Evolutionary conservation across 2,797 vertebrate genomes (phyloP).

Genomic region (Uromys caudimaculatus): DNA sequence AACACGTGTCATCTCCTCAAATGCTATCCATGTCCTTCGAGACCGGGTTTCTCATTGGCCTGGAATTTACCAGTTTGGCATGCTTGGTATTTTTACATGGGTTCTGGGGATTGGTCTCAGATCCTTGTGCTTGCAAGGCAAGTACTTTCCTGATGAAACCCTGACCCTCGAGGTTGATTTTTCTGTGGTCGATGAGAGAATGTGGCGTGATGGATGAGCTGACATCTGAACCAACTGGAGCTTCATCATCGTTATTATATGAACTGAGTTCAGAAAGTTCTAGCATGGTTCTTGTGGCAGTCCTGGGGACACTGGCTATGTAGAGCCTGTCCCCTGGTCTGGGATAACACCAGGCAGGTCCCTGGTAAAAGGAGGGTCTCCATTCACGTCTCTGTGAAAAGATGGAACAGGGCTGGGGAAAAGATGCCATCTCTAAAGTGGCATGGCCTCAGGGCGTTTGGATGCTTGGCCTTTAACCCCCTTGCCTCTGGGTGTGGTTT

Average conservation of each 20-base stretch:
- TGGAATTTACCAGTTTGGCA: not conserved
- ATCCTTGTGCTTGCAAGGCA: no score
- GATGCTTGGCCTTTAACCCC: not conserved
- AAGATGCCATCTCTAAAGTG: not conserved
- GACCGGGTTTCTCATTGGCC: not conserved
- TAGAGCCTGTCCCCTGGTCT: not conserved
- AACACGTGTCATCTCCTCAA: not conserved
- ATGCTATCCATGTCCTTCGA: not conserved
- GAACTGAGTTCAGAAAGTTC: not conserved
- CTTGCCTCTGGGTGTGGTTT: not conserved
- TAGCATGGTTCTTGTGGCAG: not conserved
- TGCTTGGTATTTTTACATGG: not conserved
- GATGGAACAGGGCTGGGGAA: not conserved
- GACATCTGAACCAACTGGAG: not conserved
- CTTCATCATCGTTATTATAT: not conserved
- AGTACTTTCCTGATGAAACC: not conserved
- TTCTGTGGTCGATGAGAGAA: not conserved
- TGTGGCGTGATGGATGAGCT: not conserved
- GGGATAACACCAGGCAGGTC: not conserved
- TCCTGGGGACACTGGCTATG: accelerated
- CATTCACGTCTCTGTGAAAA: not conserved
- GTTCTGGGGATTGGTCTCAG: not conserved
- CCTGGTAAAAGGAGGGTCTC: not conserved
- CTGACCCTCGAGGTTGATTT: not conserved
- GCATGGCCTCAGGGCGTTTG: not conserved